Percentiles rank a stretch among this genome's conserved stretches.
Conservation (phyloP, 1,140 invertebrate species). For the Procambarus virginalis region DNA sequence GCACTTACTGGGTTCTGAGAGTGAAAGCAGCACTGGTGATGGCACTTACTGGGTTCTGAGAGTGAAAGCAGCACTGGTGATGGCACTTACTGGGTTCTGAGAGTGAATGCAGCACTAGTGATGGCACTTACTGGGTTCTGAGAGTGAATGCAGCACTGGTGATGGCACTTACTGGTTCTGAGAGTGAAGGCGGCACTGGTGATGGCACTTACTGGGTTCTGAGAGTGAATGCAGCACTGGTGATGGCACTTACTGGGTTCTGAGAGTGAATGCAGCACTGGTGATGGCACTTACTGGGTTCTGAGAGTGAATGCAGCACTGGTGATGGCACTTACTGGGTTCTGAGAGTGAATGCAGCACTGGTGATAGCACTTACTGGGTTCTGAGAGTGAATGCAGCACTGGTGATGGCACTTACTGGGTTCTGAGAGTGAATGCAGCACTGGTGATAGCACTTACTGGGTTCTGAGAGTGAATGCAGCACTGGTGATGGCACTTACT, state of each 20-base stretch:
- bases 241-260: not conserved
- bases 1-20: not conserved
- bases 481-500: slow-evolving; percentile 84
- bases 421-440: slow-evolving; percentile 81
- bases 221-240: not conserved
- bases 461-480: slow-evolving; percentile 93
- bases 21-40: no score
- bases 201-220: not conserved
- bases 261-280: not conserved
- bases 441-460: slow-evolving; percentile 93
- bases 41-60: slow-evolving; percentile 7
- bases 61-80: slow-evolving; percentile 18
- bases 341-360: slow-evolving; percentile 85
- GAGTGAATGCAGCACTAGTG: not conserved
- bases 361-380: not conserved
- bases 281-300: not conserved
- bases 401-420: slow-evolving; percentile 78
- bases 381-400: slow-evolving; percentile 79
- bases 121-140: not conserved
- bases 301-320: not conserved
- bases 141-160: not conserved
- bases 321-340: slow-evolving; percentile 91
- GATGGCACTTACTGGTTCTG: not conserved
- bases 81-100: not conserved
- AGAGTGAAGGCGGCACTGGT: not conserved